A percentile compares a stretch with the other conserved stretches of the same genome.
These are phyloP conservation scores for Eleutherodactylus coqui DNA, from an alignment of 2,797 vertebrate genomes.

Conservation along the genomic window DNA sequence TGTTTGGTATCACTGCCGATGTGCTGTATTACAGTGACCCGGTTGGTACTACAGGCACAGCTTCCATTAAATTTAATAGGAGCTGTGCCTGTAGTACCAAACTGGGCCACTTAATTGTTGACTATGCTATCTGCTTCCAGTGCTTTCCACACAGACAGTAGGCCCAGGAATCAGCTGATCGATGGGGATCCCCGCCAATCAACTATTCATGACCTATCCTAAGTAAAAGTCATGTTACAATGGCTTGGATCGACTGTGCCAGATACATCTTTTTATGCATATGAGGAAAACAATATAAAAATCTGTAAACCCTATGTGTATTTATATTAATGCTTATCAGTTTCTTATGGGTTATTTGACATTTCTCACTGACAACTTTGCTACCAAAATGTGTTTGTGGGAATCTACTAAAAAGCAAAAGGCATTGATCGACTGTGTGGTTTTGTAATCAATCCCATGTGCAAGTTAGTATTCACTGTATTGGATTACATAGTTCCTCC, in stretches of 20 bases:
- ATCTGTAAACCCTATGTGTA: neutral
- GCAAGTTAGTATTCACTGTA: constrained; percentile 38
- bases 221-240: neutral
- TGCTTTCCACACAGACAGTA: too few species aligned
- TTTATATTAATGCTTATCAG: neutral
- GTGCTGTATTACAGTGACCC: too few species aligned
- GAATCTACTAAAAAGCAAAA: constrained; percentile 43
- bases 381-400: constrained; percentile 40
- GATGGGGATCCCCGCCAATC: too few species aligned
- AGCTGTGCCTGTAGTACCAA: too few species aligned
- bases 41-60: too few species aligned
- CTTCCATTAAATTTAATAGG: too few species aligned
- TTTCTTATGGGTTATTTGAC: neutral
- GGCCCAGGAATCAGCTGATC: too few species aligned
- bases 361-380: neutral
- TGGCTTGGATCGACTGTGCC: neutral
- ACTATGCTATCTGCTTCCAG: too few species aligned
- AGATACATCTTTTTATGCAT: neutral
- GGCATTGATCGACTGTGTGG: constrained; percentile 37
- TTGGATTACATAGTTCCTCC: constrained; percentile 56
- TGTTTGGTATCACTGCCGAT: too few species aligned
- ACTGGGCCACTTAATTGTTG: too few species aligned
- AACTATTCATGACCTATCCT: too few species aligned
- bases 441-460: constrained; percentile 49
- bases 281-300: neutral